Percentiles rank a stretch among this genome's conserved stretches.
phyloP scores from a whole-genome alignment of 2,888 invertebrate genomes.

The Hoplodrina blanda region DNA sequence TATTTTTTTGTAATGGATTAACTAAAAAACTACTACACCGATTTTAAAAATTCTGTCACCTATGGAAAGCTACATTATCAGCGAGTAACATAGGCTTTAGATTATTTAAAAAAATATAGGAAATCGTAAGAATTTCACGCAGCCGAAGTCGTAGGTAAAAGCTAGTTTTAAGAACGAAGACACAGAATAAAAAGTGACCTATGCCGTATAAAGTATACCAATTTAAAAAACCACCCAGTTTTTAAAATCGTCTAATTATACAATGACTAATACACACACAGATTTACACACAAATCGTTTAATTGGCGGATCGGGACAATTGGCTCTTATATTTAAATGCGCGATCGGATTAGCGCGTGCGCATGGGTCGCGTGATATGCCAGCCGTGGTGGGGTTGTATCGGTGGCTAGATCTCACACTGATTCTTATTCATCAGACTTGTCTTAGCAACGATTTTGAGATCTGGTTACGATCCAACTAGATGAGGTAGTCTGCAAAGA shows the following conservation, averaged over 20 bases:
- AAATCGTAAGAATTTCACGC: too few species aligned
- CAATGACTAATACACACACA: constrained; percentile 44
- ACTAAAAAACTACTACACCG: too few species aligned
- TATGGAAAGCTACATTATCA: too few species aligned
- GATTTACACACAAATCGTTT: constrained; percentile 59
- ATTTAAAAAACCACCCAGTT: not conserved
- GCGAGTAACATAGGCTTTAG: too few species aligned
- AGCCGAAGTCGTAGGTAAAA: too few species aligned
- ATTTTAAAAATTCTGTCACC: too few species aligned
- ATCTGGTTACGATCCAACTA: not conserved
- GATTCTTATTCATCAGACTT: constrained; percentile 66
- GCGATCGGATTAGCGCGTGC: constrained; percentile 63
- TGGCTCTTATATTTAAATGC: constrained; percentile 61
- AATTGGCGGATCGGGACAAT: constrained; percentile 63
- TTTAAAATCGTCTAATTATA: constrained; percentile 32
- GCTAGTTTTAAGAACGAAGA: too few species aligned
- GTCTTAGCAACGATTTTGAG: not conserved
- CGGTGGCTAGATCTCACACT: constrained; percentile 69
- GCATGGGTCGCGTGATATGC: constrained; percentile 76
- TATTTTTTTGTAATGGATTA: too few species aligned
- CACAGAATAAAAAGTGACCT: too few species aligned
- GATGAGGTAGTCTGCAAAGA: not conserved
- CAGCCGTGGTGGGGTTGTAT: constrained; percentile 64
- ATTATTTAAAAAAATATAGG: too few species aligned
- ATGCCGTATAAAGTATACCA: not conserved